Conservation (phyloP, 2,113 vertebrate species). For the Heloderma charlesbogerti region DNA sequence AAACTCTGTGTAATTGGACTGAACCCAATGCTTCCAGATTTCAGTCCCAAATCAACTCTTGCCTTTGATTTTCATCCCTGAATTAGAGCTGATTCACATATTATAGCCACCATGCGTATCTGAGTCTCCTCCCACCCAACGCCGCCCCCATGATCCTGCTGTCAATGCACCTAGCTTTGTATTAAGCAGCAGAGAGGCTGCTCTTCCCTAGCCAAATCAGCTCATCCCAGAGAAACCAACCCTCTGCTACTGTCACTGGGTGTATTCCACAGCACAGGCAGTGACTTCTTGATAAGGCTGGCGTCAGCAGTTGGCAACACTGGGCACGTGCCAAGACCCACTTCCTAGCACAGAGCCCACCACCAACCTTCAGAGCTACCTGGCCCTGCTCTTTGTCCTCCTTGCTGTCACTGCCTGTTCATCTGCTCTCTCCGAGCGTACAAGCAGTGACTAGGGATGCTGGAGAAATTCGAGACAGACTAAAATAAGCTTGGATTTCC, state of each 20-base stretch:
- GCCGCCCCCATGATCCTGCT: background rate
- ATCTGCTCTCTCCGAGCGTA: background rate
- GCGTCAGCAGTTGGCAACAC: too few species aligned
- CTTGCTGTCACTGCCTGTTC: background rate
- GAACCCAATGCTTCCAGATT: background rate
- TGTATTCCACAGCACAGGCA: background rate
- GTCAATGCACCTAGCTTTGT: background rate
- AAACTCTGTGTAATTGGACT: background rate
- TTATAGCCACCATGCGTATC: background rate
- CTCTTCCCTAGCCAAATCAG: background rate
- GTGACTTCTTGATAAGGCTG: too few species aligned
- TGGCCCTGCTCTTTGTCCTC: background rate
- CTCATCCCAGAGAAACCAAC: background rate
- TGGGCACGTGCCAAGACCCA: background rate
- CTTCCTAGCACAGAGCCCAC: background rate
- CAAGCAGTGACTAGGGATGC: too few species aligned
- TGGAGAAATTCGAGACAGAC: too few species aligned
- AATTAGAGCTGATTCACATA: background rate
- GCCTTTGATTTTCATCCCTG: background rate
- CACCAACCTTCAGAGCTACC: background rate
- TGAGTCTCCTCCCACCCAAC: too few species aligned
- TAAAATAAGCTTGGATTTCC: too few species aligned
- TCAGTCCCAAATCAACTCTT: background rate
- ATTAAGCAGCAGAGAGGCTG: background rate
- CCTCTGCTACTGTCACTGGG: background rate